A percentile compares a stretch with the other conserved stretches of the same genome.
Evolutionary conservation across 2,113 vertebrate species (phyloP).

Genomic region (Nettapus auritus): DNA sequence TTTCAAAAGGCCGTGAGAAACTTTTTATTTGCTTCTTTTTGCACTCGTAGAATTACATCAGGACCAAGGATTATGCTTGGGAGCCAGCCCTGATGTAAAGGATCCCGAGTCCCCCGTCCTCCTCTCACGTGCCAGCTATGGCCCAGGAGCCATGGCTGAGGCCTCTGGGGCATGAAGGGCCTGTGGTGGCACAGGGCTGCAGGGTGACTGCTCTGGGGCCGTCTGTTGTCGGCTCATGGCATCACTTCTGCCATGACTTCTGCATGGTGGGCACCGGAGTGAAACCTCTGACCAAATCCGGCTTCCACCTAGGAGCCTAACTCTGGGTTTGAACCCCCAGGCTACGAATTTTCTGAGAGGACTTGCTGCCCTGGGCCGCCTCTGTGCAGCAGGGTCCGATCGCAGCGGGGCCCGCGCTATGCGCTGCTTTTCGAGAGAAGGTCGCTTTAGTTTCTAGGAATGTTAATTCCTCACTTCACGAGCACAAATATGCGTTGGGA

Average conservation of each 20-base stretch:
- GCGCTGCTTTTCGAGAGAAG: background rate
- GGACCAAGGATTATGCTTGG: background rate
- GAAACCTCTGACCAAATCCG: background rate
- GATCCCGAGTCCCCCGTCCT: background rate
- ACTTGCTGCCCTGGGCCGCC: background rate
- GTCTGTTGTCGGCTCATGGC: fast-evolving
- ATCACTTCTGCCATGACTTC: background rate
- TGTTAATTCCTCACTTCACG: background rate
- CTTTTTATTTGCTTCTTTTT: background rate
- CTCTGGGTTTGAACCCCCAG: background rate
- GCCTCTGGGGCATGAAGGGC: background rate
- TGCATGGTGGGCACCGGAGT: background rate
- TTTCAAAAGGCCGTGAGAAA: background rate
- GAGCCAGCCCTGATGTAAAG: background rate
- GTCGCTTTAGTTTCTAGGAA: background rate
- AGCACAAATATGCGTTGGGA: background rate
- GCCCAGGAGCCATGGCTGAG: background rate
- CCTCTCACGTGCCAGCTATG: background rate
- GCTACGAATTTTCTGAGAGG: background rate
- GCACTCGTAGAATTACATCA: background rate
- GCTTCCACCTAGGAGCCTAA: background rate
- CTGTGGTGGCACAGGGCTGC: background rate
- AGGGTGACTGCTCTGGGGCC: background rate
- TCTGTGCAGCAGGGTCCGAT: fast-evolving
- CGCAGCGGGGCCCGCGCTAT: background rate